Evolutionary conservation across 2,113 vertebrate genomes (phyloP), one percentile per base, ranked within the genome.

Genomic region (Cebus imitator): DNA sequence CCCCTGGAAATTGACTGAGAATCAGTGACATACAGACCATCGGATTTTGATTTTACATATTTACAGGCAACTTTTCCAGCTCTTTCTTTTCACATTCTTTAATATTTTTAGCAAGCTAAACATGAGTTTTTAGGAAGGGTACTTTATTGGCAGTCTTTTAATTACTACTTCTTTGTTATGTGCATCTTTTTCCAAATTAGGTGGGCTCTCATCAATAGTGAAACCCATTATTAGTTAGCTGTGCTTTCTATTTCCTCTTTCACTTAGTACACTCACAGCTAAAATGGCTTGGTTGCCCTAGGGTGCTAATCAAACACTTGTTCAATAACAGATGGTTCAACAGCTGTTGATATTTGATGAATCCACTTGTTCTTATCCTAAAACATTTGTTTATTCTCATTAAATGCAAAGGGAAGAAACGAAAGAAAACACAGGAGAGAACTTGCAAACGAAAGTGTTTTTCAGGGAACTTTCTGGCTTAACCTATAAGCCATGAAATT

Each of bases 351-450:
- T 43, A 94, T 48, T 91, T 94, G 20, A 87, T 6, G 75, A 97
- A 87, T 84, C 58, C 85, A 88, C 90, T 93, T 68, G 52, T 93
- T 35, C 48, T 95, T 68, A 89, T 79, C 58, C 95, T 32, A 92
- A 89, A 98, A 94, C 35, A 91, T 66, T 92, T 96, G 27, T 78
- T 90, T 94, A 45, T 82, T 93, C 70, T 93, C 73, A 72, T 90
- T 94, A 87, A 87, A 88, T 88, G 76, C 55, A 90, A 95, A 58
- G 35, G 40, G 45, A 82, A 92, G 18, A 80, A 80, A 82, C 64
- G 3, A 98, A 87, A 94, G 43, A 57, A 97, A 97, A 97, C 70
- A 45, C 5, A 92, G 30, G 57, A 95, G 89, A 6, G 82, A 57
- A 50, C 37, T 25, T 32, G 9, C 32, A 27, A 3, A 78, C 1